These are phyloP conservation scores for Eulemur macaco DNA, from an alignment of 2,113 vertebrate species.

Conservation along the genomic window DNA sequence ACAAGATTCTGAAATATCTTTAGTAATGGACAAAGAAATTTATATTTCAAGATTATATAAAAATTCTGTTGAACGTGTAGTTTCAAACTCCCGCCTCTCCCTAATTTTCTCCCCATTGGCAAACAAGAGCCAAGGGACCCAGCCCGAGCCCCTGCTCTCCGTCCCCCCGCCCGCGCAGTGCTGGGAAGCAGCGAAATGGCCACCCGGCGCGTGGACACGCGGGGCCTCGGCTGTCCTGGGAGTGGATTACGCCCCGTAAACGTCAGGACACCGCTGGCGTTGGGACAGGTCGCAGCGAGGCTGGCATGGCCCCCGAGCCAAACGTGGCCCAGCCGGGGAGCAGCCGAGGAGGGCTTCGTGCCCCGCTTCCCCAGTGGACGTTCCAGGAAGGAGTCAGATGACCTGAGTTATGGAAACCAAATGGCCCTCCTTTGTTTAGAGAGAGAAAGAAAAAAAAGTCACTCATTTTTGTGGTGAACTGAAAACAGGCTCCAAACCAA, in stretches of 20 bases:
- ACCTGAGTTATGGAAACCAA: slow-evolving; percentile 81
- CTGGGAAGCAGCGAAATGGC: not conserved
- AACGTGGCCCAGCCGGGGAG: not conserved
- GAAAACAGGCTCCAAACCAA: slow-evolving; percentile 78
- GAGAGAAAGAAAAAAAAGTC: slow-evolving; percentile 53
- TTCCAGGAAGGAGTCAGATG: slow-evolving; percentile 84
- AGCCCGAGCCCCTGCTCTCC: not conserved
- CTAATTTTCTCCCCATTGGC: slow-evolving; percentile 13
- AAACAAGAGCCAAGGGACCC: not conserved
- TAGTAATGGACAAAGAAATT: not conserved
- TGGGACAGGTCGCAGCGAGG: not conserved
- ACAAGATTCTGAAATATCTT: slow-evolving; percentile 19
- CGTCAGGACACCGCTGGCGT: not conserved
- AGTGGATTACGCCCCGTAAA: not conserved
- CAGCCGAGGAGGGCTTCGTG: slow-evolving; percentile 28
- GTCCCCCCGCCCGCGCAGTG: not conserved
- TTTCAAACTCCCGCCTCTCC: not conserved
- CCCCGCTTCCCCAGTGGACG: slow-evolving; percentile 60
- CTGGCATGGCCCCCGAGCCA: not conserved
- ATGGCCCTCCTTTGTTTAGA: slow-evolving; percentile 80
- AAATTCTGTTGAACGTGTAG: not conserved
- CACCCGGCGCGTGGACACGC: not conserved
- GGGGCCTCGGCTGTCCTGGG: not conserved
- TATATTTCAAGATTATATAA: slow-evolving; percentile 15
- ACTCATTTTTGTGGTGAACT: slow-evolving; percentile 80